These are phyloP conservation scores for Anseranas semipalmata DNA, from an alignment of 2,113 vertebrate species.

Conservation along the genomic window DNA sequence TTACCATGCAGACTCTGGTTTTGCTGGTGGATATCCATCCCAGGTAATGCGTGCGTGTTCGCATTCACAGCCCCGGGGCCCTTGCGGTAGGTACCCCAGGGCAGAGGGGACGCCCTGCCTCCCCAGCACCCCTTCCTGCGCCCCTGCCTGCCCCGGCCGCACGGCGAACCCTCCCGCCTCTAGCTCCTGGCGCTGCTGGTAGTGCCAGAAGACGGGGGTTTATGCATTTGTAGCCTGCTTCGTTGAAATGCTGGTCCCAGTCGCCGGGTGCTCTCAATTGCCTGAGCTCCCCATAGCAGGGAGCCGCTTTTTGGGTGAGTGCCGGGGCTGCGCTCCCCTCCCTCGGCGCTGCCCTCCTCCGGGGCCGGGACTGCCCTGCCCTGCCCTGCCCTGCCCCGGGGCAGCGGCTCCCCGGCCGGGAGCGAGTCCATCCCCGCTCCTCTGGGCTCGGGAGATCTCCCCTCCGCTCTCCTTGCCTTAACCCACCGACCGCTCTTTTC, in stretches of 20 bases:
- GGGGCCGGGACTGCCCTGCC: background rate
- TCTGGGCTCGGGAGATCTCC: background rate
- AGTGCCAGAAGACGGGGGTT: background rate
- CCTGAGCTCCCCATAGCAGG: background rate
- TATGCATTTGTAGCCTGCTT: background rate
- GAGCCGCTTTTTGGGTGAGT: background rate
- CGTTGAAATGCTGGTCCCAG: background rate
- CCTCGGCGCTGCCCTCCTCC: background rate
- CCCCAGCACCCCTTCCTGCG: background rate
- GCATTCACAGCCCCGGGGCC: background rate
- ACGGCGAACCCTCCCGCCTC: background rate
- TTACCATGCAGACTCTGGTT: constrained; percentile 82
- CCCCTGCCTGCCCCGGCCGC: background rate
- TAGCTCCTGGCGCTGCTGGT: background rate
- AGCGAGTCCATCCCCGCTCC: background rate
- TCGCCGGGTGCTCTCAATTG: background rate
- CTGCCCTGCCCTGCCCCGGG: too few species aligned
- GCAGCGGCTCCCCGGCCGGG: background rate
- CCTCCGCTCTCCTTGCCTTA: background rate
- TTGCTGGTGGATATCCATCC: constrained; percentile 85
- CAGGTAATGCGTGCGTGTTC: constrained; percentile 59
- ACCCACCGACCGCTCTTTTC: background rate
- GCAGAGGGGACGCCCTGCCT: background rate
- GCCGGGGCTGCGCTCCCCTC: too few species aligned
- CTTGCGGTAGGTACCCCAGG: background rate